phyloP scores from a whole-genome alignment of 2,797 vertebrate genomes.

The Cetoscarus ocellatus region DNA sequence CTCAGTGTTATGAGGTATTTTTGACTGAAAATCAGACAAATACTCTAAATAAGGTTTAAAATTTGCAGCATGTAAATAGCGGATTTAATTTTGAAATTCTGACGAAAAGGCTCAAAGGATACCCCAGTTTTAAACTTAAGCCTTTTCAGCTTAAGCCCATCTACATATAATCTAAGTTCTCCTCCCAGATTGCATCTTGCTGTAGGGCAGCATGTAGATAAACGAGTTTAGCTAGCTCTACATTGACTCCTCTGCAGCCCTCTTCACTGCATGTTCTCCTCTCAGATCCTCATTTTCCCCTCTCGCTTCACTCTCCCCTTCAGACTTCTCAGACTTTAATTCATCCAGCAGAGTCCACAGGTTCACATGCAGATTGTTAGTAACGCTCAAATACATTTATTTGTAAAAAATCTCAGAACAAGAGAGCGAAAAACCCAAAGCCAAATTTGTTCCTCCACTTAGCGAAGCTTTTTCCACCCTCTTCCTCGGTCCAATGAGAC shows the following conservation, averaged over 20 bases:
- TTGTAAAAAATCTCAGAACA: constrained; percentile 55
- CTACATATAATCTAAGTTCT: constrained; percentile 11
- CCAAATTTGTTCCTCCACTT: constrained; percentile 67
- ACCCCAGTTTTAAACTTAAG: constrained; percentile 4
- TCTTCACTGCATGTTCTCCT: constrained; percentile 48
- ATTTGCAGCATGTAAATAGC: background rate
- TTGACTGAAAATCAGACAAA: no score
- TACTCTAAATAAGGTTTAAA: no score
- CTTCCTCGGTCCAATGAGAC: constrained; percentile 62
- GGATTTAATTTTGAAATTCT: background rate
- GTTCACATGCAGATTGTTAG: constrained; percentile 55
- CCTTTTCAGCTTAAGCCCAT: constrained; percentile 18
- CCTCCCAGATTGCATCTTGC: constrained; percentile 15
- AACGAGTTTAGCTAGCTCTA: constrained; percentile 35
- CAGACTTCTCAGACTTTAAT: constrained; percentile 29
- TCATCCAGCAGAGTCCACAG: constrained; percentile 25
- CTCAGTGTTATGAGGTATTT: no score
- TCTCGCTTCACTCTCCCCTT: constrained; percentile 7
- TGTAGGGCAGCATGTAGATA: constrained; percentile 38
- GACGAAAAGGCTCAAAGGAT: background rate
- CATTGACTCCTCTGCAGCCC: constrained; percentile 38
- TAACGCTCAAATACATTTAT: constrained; percentile 46
- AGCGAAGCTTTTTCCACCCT: constrained; percentile 62
- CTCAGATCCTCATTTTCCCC: constrained; percentile 37
- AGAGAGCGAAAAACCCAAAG: constrained; percentile 41